phyloP scores from a whole-genome alignment of 2,888 invertebrate species.

The Ephialtes manifestator region DNA sequence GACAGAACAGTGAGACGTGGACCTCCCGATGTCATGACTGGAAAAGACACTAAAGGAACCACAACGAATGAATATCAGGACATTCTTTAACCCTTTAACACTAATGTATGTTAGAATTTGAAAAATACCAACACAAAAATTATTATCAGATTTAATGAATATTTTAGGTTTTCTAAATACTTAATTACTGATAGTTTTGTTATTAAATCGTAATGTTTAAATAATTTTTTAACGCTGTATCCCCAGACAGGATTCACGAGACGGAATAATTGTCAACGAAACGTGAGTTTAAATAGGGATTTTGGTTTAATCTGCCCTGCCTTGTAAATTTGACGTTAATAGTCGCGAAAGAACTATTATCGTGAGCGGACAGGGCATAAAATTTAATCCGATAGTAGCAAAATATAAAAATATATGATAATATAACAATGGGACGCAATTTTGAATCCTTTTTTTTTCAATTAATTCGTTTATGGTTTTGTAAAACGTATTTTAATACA shows the following conservation, averaged over 20 bases:
- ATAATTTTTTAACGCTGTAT: constrained; percentile 50
- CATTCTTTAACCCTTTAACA: neutral
- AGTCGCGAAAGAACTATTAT: constrained; percentile 59
- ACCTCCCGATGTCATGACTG: constrained; percentile 87
- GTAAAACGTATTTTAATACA: too few species aligned
- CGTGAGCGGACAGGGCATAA: constrained; percentile 71
- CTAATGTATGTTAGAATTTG: neutral
- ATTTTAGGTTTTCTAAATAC: too few species aligned
- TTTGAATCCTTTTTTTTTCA: too few species aligned
- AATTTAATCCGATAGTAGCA: neutral
- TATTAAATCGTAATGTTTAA: neutral
- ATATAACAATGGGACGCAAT: too few species aligned
- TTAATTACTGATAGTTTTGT: too few species aligned
- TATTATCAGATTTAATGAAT: too few species aligned
- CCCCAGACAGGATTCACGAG: constrained; percentile 74
- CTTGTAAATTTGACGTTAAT: constrained; percentile 63
- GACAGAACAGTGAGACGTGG: constrained; percentile 88
- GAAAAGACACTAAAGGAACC: constrained; percentile 80
- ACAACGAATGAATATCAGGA: constrained; percentile 29
- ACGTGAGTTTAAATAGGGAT: constrained; percentile 74
- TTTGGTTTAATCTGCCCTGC: constrained; percentile 64
- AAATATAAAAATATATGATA: too few species aligned
- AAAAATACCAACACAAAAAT: constrained; percentile 18
- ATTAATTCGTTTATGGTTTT: too few species aligned
- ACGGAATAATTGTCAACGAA: constrained; percentile 43